Conservation (phyloP, 92 coral and sea anemone species). For the Porites divaricata region DNA sequence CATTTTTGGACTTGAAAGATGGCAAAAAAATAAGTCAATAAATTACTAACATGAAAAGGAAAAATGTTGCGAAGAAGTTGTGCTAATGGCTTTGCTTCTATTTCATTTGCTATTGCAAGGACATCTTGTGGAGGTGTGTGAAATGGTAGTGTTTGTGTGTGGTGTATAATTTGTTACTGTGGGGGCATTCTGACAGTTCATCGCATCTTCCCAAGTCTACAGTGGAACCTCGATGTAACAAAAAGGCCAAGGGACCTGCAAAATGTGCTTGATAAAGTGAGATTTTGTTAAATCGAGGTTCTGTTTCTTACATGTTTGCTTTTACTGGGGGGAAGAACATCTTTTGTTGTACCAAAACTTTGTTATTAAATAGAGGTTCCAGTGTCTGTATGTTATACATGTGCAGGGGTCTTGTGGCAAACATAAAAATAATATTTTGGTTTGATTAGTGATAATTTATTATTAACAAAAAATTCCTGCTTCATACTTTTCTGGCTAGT, state of each 20-base stretch:
- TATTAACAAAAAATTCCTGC: neutral
- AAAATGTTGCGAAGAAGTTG: no score
- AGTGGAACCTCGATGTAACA: no score
- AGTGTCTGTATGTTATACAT: neutral
- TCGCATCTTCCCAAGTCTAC: no score
- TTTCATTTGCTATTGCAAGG: conserved; percentile 4
- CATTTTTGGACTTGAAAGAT: neutral
- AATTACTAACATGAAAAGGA: neutral
- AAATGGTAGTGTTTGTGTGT: neutral
- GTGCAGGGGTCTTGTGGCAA: conserved; percentile 12
- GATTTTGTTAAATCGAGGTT: no score
- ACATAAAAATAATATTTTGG: neutral
- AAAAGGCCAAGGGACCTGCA: no score
- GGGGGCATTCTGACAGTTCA: neutral
- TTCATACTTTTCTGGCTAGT: no score
- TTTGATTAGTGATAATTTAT: neutral
- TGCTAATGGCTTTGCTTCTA: neutral
- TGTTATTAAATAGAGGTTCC: no score
- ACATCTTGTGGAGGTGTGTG: neutral
- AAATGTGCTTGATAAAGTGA: no score
- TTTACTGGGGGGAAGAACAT: no score
- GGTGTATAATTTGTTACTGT: neutral
- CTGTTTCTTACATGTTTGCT: neutral
- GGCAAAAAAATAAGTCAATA: no score
- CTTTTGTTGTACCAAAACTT: no score